phyloP scores from a whole-genome alignment of 2,113 vertebrate genomes.

The Urocynchramus pylzowi region DNA sequence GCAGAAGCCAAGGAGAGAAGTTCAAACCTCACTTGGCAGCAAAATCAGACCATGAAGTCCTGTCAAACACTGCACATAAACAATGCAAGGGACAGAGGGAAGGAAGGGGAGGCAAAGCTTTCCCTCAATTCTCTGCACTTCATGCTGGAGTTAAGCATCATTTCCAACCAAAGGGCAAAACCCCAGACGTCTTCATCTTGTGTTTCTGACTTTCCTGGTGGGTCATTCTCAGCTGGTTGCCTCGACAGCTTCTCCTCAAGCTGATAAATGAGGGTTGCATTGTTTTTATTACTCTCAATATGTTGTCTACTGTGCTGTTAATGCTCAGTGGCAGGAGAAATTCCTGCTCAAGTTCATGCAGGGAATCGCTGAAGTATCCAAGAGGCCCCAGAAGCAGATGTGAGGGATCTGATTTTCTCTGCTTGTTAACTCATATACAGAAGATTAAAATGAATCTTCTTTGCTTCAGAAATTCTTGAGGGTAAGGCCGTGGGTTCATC shows the following conservation, averaged over 20 bases:
- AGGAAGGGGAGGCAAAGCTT: neutral
- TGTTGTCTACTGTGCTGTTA: neutral
- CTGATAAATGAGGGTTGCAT: slow-evolving; percentile 8
- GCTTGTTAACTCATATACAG: neutral
- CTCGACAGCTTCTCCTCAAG: neutral
- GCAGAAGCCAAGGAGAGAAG: neutral
- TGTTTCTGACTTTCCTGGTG: neutral
- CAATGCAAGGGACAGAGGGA: neutral
- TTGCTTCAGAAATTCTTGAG: neutral
- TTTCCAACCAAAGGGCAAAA: neutral
- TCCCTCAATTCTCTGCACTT: neutral
- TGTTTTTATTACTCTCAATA: slow-evolving; percentile 16
- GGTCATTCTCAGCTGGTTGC: neutral
- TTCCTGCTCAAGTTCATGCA: neutral
- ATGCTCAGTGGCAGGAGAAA: neutral
- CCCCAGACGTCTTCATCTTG: neutral
- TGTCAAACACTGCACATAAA: neutral
- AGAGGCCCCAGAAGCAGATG: neutral
- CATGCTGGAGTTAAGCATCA: neutral
- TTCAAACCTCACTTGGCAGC: neutral
- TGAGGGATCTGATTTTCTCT: slow-evolving; percentile 15
- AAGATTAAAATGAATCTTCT: neutral
- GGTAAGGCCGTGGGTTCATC: neutral
- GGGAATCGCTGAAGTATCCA: neutral
- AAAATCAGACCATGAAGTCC: neutral